phyloP scores from a whole-genome alignment of 2,113 vertebrate species.

The Dromas ardeola region DNA sequence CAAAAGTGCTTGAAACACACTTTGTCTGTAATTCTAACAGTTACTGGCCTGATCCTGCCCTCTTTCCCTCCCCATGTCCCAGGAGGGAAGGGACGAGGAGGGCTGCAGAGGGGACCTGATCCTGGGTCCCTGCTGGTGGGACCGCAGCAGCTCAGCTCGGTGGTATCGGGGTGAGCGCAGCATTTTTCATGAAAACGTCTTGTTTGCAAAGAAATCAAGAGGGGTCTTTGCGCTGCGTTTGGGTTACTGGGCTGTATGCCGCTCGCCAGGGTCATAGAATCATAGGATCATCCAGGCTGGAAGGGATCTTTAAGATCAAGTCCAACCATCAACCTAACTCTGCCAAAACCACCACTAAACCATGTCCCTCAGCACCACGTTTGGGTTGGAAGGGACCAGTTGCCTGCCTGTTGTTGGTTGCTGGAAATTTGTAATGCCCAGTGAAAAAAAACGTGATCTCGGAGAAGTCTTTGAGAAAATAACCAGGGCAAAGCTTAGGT shows the following conservation, averaged over 20 bases:
- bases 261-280: background rate
- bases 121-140: background rate
- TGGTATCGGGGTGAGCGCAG: rapidly evolving
- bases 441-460: background rate
- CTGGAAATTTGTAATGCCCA: background rate
- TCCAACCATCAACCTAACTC: background rate
- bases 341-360: background rate
- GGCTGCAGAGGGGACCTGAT: too few relatives aligned
- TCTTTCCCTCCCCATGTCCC: rapidly evolving
- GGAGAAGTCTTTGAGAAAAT: slow-evolving; percentile 17
- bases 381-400: background rate
- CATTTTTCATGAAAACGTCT: background rate
- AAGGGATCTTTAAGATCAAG: background rate
- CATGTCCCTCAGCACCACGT: background rate
- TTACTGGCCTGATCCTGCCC: background rate
- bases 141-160: background rate
- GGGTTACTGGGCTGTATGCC: background rate
- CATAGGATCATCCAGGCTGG: background rate
- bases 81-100: background rate
- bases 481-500: background rate
- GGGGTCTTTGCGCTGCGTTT: background rate
- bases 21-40: background rate
- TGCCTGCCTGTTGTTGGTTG: background rate
- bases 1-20: slow-evolving; percentile 14
- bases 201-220: background rate